These are phyloP conservation scores for Agapostemon virescens DNA, from an alignment of 2,888 invertebrate species.

Conservation along the genomic window DNA sequence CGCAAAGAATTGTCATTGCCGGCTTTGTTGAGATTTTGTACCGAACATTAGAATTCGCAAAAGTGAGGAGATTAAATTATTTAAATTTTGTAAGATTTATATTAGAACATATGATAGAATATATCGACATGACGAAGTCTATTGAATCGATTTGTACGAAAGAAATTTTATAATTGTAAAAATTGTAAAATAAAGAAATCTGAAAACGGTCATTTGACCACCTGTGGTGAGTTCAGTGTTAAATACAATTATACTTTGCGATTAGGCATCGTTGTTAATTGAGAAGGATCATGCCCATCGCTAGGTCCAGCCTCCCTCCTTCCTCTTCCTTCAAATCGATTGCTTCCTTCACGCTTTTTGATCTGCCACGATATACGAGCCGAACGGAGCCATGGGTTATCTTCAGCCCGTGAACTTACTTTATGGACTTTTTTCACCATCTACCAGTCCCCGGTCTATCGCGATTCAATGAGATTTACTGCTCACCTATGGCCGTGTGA, in stretches of 20 bases:
- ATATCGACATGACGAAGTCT: too few species aligned
- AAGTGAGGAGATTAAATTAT: too few species aligned
- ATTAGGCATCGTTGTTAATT: not conserved
- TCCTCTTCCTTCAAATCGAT: constrained; percentile 30
- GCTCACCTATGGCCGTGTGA: not conserved
- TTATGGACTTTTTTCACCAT: constrained; percentile 28
- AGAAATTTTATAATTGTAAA: too few species aligned
- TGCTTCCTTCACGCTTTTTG: constrained; percentile 40
- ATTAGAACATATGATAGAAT: too few species aligned
- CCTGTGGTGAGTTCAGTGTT: too few species aligned
- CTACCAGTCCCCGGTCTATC: not conserved
- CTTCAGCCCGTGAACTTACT: constrained; percentile 28
- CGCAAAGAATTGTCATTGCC: too few species aligned
- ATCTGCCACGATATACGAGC: constrained; percentile 30
- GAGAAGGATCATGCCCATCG: not conserved
- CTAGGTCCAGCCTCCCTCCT: not conserved
- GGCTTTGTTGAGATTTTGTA: too few species aligned
- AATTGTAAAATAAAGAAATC: too few species aligned
- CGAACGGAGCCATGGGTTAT: constrained; percentile 26
- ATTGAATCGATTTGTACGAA: too few species aligned
- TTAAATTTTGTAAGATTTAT: too few species aligned
- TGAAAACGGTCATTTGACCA: too few species aligned
- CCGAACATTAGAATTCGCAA: too few species aligned
- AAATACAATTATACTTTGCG: not conserved
- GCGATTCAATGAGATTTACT: constrained; percentile 22